A percentile compares a stretch with the other conserved stretches of the same genome.
These are phyloP conservation scores for Microcebus griseorufus DNA, from an alignment of 2,113 vertebrate species.

Conservation along the genomic window DNA sequence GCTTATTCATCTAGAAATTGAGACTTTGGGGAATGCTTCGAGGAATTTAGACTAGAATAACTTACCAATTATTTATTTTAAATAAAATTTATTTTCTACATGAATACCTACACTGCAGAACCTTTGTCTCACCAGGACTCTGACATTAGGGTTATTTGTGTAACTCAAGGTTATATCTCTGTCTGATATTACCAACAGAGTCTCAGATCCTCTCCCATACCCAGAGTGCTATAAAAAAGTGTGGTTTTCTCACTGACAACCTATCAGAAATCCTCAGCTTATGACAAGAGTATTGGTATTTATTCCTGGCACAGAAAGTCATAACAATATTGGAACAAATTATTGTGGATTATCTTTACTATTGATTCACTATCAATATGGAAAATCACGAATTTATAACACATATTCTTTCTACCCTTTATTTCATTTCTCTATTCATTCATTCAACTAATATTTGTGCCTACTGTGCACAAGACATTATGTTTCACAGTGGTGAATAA, in stretches of 20 bases:
- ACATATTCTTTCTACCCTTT: not conserved
- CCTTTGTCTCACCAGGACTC: not conserved
- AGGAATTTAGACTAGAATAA: not conserved
- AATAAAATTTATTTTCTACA: constrained; percentile 15
- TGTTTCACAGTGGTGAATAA: not conserved
- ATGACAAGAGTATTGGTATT: not conserved
- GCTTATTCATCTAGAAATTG: not conserved
- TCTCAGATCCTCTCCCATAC: not conserved
- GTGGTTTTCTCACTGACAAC: not conserved
- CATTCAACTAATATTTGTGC: not conserved
- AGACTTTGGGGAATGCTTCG: not conserved
- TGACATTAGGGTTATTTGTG: not conserved
- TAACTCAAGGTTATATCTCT: not conserved
- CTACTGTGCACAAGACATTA: not conserved
- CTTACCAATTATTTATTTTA: constrained; percentile 33
- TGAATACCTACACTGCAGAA: not conserved
- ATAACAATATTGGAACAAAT: not conserved
- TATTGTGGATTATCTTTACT: not conserved
- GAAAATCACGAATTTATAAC: not conserved
- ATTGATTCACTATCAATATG: not conserved
- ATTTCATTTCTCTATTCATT: not conserved
- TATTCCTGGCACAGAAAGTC: not conserved
- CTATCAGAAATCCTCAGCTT: not conserved
- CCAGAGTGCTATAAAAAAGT: not conserved
- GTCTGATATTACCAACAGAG: not conserved